These are phyloP conservation scores for Lithophane semibrunnea DNA, from an alignment of 2,888 invertebrate genomes.

Conservation along the genomic window DNA sequence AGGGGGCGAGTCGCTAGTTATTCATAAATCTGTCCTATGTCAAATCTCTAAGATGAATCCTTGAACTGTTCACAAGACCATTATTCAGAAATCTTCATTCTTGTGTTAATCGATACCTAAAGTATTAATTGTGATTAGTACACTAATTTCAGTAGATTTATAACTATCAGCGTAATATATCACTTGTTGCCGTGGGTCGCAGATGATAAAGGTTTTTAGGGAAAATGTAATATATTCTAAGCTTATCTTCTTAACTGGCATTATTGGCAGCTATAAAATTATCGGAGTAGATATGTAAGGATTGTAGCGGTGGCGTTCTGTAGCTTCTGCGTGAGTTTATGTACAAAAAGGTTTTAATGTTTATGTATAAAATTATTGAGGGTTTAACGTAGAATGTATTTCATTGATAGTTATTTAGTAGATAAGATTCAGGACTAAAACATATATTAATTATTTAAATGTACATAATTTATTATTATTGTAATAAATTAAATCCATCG, in stretches of 20 bases:
- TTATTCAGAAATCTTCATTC: not conserved
- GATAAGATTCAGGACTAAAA: not conserved
- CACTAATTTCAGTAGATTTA: not conserved
- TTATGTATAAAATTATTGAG: not conserved
- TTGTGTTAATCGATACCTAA: not conserved
- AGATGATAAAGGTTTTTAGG: not conserved
- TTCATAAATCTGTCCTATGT: not conserved
- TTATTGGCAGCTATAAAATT: not conserved
- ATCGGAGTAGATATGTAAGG: not conserved
- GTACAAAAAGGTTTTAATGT: no score
- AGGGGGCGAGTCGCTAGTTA: not conserved
- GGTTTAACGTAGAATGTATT: not conserved
- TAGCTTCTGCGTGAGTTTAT: not conserved
- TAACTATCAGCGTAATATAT: slow-evolving; percentile 1
- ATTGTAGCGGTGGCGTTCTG: not conserved
- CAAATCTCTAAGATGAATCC: not conserved
- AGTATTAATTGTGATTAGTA: not conserved
- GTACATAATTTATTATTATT: no score
- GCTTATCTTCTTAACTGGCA: not conserved
- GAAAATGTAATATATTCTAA: not conserved
- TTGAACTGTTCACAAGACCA: not conserved
- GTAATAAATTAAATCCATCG: no score
- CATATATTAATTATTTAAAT: no score
- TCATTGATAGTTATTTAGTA: not conserved
- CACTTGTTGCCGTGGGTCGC: not conserved